Percentiles rank a stretch among this genome's conserved stretches.
These are phyloP conservation scores for Icerya purchasi DNA, from an alignment of 2,888 invertebrate species.

Conservation along the genomic window DNA sequence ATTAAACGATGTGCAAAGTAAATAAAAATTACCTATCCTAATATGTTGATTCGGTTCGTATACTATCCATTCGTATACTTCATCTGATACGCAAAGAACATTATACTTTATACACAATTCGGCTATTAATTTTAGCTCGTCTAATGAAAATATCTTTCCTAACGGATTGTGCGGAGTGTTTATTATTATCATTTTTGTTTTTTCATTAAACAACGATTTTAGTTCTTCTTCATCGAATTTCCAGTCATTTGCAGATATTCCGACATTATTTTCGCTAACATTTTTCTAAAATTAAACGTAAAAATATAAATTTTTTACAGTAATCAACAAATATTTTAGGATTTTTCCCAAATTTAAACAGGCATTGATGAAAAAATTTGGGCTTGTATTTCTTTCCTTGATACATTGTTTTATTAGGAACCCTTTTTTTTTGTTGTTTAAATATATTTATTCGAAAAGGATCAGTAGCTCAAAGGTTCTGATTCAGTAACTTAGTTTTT, in stretches of 20 bases:
- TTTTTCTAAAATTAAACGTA: neutral
- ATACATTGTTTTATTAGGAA: too few species aligned
- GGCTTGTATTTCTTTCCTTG: too few species aligned
- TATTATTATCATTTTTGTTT: slow-evolving; percentile 85
- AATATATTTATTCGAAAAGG: too few species aligned
- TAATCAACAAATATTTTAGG: too few species aligned
- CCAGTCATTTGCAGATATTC: slow-evolving; percentile 58
- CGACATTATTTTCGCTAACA: neutral
- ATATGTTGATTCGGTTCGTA: slow-evolving; percentile 64
- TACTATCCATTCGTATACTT: slow-evolving; percentile 96
- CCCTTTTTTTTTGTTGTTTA: too few species aligned
- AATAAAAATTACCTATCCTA: slow-evolving; percentile 64
- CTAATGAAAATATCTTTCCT: slow-evolving; percentile 61
- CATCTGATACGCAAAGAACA: slow-evolving; percentile 79
- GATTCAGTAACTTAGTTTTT: too few species aligned
- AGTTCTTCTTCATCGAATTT: slow-evolving; percentile 63
- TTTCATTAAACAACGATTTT: slow-evolving; percentile 51
- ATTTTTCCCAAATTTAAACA: too few species aligned
- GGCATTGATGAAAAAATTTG: too few species aligned
- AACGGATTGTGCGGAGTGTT: slow-evolving; percentile 96
- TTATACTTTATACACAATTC: slow-evolving; percentile 79
- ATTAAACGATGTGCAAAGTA: too few species aligned
- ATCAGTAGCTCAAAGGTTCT: too few species aligned
- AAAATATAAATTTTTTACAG: too few species aligned
- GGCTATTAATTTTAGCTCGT: slow-evolving; percentile 57